phyloP scores from a whole-genome alignment of 2,113 vertebrate genomes.

The Atractosteus spatula region DNA sequence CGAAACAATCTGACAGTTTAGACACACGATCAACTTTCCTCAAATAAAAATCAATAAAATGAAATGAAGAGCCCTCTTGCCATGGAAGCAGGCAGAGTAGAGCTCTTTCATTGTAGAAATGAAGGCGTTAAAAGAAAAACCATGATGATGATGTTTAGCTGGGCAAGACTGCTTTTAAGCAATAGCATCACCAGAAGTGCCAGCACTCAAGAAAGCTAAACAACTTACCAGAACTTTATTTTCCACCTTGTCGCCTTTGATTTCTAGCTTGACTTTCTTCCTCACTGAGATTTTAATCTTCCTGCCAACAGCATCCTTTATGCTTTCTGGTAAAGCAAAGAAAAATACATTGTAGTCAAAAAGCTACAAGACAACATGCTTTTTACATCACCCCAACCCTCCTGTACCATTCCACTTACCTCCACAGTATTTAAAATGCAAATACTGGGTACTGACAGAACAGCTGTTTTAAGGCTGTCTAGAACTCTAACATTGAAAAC shows the following conservation, averaged over 20 bases:
- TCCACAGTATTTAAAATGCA: no score
- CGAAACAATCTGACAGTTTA: neutral
- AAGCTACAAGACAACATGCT: neutral
- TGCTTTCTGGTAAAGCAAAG: constrained; percentile 66
- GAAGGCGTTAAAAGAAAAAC: no score
- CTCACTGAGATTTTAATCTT: constrained; percentile 89
- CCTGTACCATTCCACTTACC: no score
- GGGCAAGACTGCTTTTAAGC: neutral
- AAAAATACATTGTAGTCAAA: neutral
- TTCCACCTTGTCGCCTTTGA: constrained; percentile 92
- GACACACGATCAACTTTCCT: no score
- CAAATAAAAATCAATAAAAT: no score
- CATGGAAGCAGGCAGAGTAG: no score
- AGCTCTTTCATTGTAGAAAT: no score
- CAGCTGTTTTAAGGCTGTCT: no score
- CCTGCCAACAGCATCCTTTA: constrained; percentile 90
- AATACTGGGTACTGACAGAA: no score
- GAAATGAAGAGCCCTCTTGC: no score
- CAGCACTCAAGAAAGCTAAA: constrained; percentile 11
- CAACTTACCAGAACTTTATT: constrained; percentile 91
- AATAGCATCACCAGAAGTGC: neutral
- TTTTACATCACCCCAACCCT: no score
- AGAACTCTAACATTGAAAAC: no score
- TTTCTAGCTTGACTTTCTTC: constrained; percentile 91
- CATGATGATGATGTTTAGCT: neutral